Evolutionary conservation across 1,140 invertebrate species (phyloP).

Genomic region (Dysdera silvatica): DNA sequence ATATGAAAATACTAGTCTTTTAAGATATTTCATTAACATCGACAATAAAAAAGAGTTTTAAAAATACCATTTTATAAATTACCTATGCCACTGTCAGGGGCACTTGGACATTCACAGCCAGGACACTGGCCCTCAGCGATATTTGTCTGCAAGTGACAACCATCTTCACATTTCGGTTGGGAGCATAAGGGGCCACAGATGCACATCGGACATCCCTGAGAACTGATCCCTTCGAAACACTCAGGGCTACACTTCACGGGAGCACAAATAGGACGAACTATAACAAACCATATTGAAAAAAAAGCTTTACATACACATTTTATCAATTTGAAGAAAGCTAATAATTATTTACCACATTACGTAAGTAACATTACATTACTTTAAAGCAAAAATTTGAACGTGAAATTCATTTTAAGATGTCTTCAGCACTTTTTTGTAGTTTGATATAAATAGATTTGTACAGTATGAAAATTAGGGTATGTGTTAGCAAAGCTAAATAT

Average conservation of each 20-base stretch:
- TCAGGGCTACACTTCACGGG: slow-evolving; percentile 6
- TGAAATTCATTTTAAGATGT: background rate
- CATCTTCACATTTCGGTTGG: slow-evolving; percentile 7
- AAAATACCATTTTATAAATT: background rate
- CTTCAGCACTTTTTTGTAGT: background rate
- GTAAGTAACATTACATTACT: background rate
- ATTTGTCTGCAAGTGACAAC: background rate
- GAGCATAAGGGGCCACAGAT: slow-evolving; percentile 8
- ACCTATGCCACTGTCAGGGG: background rate
- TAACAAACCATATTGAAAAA: background rate
- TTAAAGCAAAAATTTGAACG: background rate
- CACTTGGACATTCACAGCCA: slow-evolving; percentile 4
- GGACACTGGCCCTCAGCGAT: slow-evolving; percentile 11
- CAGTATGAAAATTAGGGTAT: no score
- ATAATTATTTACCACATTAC: background rate
- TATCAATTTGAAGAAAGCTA: background rate
- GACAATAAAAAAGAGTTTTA: background rate
- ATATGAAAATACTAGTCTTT: background rate
- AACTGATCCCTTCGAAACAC: slow-evolving; percentile 5
- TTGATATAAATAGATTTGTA: background rate
- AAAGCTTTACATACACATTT: background rate
- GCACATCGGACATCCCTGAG: slow-evolving; percentile 16
- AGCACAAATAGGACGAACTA: background rate
- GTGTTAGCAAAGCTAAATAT: no score
- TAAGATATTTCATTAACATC: background rate